Percentiles rank a stretch among this genome's conserved stretches.
phyloP scores from a whole-genome alignment of 2,797 vertebrate genomes.

The Apogon hyalosoma region DNA sequence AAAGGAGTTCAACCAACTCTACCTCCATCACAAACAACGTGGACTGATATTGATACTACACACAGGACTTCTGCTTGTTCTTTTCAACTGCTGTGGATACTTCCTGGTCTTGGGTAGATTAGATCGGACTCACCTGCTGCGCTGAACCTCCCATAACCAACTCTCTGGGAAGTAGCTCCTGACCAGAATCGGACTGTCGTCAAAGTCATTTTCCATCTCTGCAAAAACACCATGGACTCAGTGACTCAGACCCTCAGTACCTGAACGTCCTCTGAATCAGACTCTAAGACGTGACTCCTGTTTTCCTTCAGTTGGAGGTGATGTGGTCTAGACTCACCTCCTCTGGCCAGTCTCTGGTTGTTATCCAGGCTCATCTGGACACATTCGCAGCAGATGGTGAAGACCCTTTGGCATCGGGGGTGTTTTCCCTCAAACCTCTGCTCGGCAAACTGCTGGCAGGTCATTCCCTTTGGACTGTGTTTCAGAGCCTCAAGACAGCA shows the following conservation, averaged over 20 bases:
- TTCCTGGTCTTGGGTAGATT: not conserved
- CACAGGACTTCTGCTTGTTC: no score
- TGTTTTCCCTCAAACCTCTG: fast-evolving
- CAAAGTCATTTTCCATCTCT: slow-evolving; percentile 65
- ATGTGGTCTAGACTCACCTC: slow-evolving; percentile 77
- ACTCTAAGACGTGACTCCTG: no score
- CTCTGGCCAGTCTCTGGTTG: slow-evolving; percentile 56
- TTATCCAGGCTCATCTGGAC: slow-evolving; percentile 21
- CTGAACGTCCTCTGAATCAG: no score
- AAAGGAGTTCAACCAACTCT: no score
- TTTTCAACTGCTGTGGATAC: no score
- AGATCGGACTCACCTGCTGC: slow-evolving; percentile 61
- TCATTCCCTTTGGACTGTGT: slow-evolving; percentile 32
- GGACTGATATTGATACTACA: no score
- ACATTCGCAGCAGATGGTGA: slow-evolving; percentile 80
- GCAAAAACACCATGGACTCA: slow-evolving; percentile 61
- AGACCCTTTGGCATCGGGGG: slow-evolving; percentile 46
- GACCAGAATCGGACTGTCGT: slow-evolving; percentile 79
- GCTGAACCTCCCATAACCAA: slow-evolving; percentile 94
- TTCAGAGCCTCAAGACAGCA: slow-evolving; percentile 85
- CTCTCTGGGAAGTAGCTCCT: slow-evolving; percentile 96
- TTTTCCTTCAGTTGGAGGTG: no score
- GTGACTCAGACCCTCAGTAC: no score
- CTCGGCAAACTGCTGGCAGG: slow-evolving; percentile 20
- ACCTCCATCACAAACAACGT: no score